These are phyloP conservation scores for Teleogryllus occipitalis DNA, from an alignment of 1,140 invertebrate genomes.

Conservation along the genomic window DNA sequence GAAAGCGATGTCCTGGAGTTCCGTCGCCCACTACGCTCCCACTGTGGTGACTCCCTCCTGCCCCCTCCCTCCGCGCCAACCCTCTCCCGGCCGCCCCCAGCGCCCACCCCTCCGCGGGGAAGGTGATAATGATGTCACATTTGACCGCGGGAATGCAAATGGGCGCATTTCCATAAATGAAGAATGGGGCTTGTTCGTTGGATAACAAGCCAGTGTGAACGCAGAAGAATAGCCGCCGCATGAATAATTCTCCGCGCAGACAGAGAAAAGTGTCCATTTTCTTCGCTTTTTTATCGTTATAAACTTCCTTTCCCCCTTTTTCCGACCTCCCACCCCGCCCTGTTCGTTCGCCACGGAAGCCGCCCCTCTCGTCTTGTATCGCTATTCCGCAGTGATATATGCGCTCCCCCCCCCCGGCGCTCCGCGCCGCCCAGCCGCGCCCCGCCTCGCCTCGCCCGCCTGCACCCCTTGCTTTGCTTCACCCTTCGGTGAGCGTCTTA, in stretches of 20 bases:
- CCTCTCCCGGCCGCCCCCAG: background rate
- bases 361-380: background rate
- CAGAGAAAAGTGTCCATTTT: slow-evolving; percentile 4
- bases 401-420: too few species aligned
- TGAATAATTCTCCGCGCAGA: background rate
- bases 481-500: background rate
- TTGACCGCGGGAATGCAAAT: background rate
- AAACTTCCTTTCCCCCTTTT: slow-evolving; percentile 4
- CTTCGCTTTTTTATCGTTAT: slow-evolving; percentile 5
- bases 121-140: slow-evolving; percentile 4
- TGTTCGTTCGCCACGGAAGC: background rate
- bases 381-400: background rate
- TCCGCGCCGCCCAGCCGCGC: too few species aligned
- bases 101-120: background rate
- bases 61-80: background rate
- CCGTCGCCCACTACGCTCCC: background rate
- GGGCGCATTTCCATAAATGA: background rate
- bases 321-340: too few species aligned
- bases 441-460: too few species aligned
- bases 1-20: background rate
- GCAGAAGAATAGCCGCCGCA: background rate
- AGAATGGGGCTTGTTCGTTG: background rate
- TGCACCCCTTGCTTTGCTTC: background rate
- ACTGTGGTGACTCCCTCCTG: background rate
- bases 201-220: slow-evolving; percentile 3